These are phyloP conservation scores for Drosophila aff. DNA, from an alignment of 1,140 invertebrate genomes.

Conservation along the genomic window DNA sequence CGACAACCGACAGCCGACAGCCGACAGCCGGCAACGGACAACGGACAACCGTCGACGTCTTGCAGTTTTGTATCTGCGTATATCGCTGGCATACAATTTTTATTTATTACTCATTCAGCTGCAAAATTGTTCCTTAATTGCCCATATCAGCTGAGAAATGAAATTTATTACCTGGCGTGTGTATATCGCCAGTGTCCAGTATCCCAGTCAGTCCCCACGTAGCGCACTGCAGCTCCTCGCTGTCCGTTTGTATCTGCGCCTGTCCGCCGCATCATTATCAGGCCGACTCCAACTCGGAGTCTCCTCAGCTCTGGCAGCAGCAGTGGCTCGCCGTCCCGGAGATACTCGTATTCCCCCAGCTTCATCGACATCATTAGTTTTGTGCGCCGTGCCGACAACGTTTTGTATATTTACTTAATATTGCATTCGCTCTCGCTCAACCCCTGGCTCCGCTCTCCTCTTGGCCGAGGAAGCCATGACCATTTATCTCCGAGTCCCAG, in stretches of 20 bases:
- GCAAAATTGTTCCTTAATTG: slow-evolving; percentile 85
- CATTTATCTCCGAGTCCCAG: slow-evolving; percentile 31
- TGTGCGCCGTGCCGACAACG: slow-evolving; percentile 82
- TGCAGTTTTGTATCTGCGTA: slow-evolving; percentile 83
- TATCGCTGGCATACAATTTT: slow-evolving; percentile 80
- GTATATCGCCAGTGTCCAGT: slow-evolving; percentile 74
- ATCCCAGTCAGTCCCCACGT: slow-evolving; percentile 22
- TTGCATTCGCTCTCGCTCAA: slow-evolving; percentile 61
- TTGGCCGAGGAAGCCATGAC: slow-evolving; percentile 40
- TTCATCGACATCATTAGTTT: slow-evolving; percentile 82
- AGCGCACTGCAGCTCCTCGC: slow-evolving; percentile 12
- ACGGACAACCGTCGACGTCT: slow-evolving; percentile 56
- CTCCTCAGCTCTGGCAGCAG: slow-evolving; percentile 1
- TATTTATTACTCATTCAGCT: slow-evolving; percentile 85
- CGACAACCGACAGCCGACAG: slow-evolving; percentile 14
- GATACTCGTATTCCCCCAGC: slow-evolving; percentile 38
- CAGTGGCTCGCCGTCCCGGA: slow-evolving; percentile 5
- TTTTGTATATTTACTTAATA: slow-evolving; percentile 84
- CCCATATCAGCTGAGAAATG: slow-evolving; percentile 85
- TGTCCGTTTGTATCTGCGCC: slow-evolving; percentile 49
- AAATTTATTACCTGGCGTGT: slow-evolving; percentile 85
- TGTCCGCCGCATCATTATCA: slow-evolving; percentile 79
- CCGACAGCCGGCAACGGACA: slow-evolving; percentile 23
- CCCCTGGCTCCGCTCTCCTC: slow-evolving; percentile 7
- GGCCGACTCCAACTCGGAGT: slow-evolving; percentile 37